phyloP scores from a whole-genome alignment of 2,113 vertebrate species.

The Nesoenas mayeri region DNA sequence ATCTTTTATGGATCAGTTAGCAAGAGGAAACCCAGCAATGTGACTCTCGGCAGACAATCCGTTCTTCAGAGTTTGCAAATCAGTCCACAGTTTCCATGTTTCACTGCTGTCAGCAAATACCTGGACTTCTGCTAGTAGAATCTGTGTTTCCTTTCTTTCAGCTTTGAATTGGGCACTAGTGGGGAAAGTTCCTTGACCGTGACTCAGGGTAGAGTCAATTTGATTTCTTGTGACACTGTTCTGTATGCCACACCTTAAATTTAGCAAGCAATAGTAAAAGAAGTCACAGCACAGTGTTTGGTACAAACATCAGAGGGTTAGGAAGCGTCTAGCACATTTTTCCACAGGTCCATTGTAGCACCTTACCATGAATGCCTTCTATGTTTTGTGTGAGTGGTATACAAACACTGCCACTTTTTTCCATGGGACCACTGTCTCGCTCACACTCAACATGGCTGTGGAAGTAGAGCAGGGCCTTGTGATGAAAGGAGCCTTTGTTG shows the following conservation, averaged over 20 bases:
- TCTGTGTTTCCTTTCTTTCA: neutral
- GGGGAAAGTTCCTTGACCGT: neutral
- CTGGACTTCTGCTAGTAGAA: neutral
- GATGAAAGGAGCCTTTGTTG: neutral
- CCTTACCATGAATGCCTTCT: neutral
- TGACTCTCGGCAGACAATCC: neutral
- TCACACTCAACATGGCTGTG: accelerated
- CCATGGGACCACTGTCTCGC: neutral
- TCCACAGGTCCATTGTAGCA: neutral
- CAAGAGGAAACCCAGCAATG: neutral
- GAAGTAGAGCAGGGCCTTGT: neutral
- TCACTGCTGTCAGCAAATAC: neutral
- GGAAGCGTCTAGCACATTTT: neutral
- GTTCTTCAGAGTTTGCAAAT: neutral
- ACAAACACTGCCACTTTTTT: neutral
- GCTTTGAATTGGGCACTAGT: neutral
- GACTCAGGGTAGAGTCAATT: neutral
- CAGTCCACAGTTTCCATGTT: neutral
- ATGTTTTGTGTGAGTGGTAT: neutral
- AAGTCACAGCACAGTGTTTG: neutral
- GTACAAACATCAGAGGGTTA: neutral
- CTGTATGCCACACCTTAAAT: neutral
- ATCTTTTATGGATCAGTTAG: neutral
- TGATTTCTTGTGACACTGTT: neutral
- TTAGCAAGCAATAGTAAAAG: neutral